Base-by-base conservation (phyloP, 2,797 vertebrate genomes). In the Oreonectes daqikongensis region DNA sequence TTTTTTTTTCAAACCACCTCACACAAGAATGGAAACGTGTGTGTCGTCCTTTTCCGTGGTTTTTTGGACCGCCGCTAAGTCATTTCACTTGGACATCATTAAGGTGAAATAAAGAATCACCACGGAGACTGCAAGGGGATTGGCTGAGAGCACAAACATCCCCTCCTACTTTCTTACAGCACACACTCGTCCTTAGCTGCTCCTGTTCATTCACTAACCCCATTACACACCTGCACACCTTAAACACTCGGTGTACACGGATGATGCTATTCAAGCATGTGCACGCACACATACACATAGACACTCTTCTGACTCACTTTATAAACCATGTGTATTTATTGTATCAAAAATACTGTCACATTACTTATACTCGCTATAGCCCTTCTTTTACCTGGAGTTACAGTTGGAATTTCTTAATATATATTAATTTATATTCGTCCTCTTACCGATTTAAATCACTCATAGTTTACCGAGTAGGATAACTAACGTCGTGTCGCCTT, bases 341-440 rank as follows among this genome's bases (percentile, higher is more conserved):
- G 94, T 97, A 95, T 95, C 91, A 91, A 95, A 92, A 96, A 94
- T 95, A 96, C 95, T 90, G 94, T 79, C 64, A 78, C 77, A 78
- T 95, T 96, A 94, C 95, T 95, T 97, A 96, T 96, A 92, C 91
- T 93, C 66, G 22, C 89, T 98, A 97, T 71, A 96, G 90, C 89
- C 92, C 92, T 77, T 88, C 91, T 86, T 72, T 76, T 65, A 90
- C 91, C 94, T 95, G 94, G 95, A 93, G 94, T 81, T 91, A 87
- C 94, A 90, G 94, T 94, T 93, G 94, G 89, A 92, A 93, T 96
- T 94, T 95, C 96, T 98, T 98, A 98, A 99, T 99, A 98, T 99
- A 98, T 98, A 99, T 98, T 99, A 99, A 99, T 99, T 99, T 99
- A 99, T 99, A 97, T 97, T 97, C 96, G 92, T 97, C 94, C 94